A percentile compares a stretch with the other conserved stretches of the same genome.
phyloP scores from a whole-genome alignment of 2,888 invertebrate genomes.

The Ceraclea dissimilis region DNA sequence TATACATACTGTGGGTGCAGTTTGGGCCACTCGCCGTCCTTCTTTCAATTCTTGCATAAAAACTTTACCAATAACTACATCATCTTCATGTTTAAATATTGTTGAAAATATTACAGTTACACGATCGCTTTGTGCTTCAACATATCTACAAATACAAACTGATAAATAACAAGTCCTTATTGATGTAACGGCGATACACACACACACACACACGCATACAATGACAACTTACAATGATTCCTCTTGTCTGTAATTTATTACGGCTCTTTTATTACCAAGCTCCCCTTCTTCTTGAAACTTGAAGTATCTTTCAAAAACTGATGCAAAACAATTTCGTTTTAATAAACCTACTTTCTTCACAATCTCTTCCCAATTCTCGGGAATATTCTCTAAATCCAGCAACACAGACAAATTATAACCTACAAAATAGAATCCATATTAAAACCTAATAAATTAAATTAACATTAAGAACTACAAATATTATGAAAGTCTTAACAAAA shows the following conservation, averaged over 20 bases:
- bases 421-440: constrained; percentile 33
- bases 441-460: background rate
- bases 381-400: constrained; percentile 88
- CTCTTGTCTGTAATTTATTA: constrained; percentile 97
- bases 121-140: constrained; percentile 95
- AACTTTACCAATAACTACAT: constrained; percentile 97
- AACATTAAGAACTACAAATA: too few species aligned
- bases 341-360: constrained; percentile 90
- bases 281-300: constrained; percentile 92
- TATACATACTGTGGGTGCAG: constrained; percentile 64
- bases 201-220: too few species aligned
- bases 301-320: constrained; percentile 99
- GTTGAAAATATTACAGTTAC: constrained; percentile 99
- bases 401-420: constrained; percentile 93
- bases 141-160: constrained; percentile 60
- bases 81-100: constrained; percentile 96
- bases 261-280: constrained; percentile 86
- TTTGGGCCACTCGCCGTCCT: constrained; percentile 91
- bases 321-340: constrained; percentile 98
- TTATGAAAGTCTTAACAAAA: too few species aligned
- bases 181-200: background rate
- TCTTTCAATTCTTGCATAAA: constrained; percentile 99
- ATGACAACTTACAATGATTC: constrained; percentile 85
- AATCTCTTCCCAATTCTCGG: constrained; percentile 79
- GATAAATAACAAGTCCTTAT: background rate